A percentile compares a stretch with the other conserved stretches of the same genome.
These are phyloP conservation scores for Gnathonemus echidnorhynchus DNA, from an alignment of 2,113 vertebrate genomes.

Conservation along the genomic window DNA sequence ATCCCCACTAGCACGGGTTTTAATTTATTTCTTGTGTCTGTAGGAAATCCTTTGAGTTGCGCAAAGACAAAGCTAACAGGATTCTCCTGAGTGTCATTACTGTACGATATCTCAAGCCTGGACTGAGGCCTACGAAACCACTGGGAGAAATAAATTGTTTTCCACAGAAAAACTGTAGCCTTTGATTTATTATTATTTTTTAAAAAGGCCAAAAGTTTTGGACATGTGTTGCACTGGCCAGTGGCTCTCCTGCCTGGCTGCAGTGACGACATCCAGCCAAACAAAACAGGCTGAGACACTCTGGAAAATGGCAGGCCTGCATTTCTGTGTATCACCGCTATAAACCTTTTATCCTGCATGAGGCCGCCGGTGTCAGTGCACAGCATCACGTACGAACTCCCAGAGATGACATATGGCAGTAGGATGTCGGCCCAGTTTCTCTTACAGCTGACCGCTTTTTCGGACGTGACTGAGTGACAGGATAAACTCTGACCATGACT, in stretches of 20 bases:
- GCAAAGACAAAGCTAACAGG: not conserved
- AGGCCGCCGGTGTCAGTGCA: not conserved
- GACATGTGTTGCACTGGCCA: not conserved
- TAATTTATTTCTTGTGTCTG: not conserved
- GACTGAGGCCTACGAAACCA: not conserved
- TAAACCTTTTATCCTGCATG: not conserved
- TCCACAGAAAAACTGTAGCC: not conserved
- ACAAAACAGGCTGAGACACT: not conserved
- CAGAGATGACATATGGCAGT: not conserved
- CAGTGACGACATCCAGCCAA: not conserved
- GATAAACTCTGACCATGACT: not conserved
- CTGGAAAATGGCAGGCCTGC: not conserved
- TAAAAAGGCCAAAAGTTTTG: not conserved
- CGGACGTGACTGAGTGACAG: not conserved
- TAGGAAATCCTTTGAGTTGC: not conserved
- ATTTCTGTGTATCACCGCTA: not conserved
- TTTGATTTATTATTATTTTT: not conserved
- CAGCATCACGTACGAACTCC: not conserved
- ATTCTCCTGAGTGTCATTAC: not conserved
- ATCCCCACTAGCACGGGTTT: not conserved
- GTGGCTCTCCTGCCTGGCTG: not conserved
- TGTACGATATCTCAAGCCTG: not conserved
- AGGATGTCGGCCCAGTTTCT: not conserved
- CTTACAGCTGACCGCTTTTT: not conserved
- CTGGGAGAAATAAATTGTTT: not conserved